phyloP scores from a whole-genome alignment of 2,113 vertebrate genomes.

The Scolopax mira region DNA sequence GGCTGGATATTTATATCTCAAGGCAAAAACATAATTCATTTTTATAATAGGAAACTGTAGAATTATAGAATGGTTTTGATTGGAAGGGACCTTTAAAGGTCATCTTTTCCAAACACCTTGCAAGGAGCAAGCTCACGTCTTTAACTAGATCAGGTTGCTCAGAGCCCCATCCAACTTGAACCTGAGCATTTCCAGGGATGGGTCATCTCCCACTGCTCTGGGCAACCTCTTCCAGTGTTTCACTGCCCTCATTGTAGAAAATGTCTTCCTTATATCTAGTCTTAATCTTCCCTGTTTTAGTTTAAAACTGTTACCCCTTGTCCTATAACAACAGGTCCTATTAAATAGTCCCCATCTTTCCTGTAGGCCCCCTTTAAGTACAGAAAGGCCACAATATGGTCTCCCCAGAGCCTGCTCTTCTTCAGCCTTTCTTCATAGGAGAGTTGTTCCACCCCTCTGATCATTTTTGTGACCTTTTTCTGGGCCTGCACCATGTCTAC shows the following conservation, averaged over 20 bases:
- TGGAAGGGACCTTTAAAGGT: not conserved
- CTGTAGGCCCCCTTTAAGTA: not conserved
- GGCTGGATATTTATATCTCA: not conserved
- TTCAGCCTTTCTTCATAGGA: not conserved
- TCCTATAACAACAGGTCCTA: not conserved
- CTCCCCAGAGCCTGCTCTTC: not conserved
- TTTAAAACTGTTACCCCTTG: not conserved
- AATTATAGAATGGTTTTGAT: not conserved
- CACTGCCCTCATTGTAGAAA: not conserved
- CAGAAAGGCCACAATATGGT: not conserved
- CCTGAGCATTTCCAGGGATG: not conserved
- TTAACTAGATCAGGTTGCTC: not conserved
- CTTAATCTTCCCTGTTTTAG: not conserved
- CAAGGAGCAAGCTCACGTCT: not conserved
- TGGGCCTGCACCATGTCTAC: not conserved
- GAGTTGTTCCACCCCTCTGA: not conserved
- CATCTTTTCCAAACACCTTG: not conserved
- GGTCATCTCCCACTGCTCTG: not conserved
- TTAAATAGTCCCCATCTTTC: not conserved
- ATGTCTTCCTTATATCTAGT: not conserved
- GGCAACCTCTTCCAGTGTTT: not conserved
- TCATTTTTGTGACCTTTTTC: not conserved
- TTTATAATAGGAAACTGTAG: not conserved
- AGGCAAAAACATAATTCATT: not conserved
- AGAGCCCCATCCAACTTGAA: not conserved